Evolutionary conservation across 1,140 invertebrate species (phyloP).

Genomic region (Pogonomyrmex barbatus): DNA sequence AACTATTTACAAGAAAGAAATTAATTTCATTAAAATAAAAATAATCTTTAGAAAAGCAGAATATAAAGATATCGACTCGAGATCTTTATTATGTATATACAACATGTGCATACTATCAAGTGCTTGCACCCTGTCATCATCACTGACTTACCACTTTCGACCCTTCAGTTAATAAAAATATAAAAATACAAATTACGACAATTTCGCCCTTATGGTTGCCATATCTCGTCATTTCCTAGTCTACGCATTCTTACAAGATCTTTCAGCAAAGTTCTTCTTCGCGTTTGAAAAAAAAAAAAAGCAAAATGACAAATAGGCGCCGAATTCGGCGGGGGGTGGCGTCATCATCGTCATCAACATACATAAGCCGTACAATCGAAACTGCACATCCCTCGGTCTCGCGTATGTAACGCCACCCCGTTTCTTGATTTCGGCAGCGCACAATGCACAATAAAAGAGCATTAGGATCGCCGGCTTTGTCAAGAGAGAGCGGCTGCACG

Average conservation of each 20-base stretch:
- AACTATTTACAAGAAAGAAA: background rate
- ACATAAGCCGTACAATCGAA: conserved; percentile 51
- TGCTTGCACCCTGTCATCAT: background rate
- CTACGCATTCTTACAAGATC: background rate
- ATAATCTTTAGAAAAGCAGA: background rate
- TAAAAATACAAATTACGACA: background rate
- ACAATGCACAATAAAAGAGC: conserved; percentile 86
- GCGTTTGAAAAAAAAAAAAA: background rate
- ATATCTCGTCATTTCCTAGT: background rate
- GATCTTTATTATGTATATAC: background rate
- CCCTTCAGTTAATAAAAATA: background rate
- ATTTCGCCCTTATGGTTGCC: background rate
- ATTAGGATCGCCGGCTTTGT: conserved; percentile 85
- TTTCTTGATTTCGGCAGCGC: conserved; percentile 76
- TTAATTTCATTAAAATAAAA: background rate
- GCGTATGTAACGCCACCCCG: conserved; percentile 49
- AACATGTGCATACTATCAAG: background rate
- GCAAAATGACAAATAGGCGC: conserved; percentile 31
- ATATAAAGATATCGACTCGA: background rate
- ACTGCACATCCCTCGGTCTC: conserved; percentile 59
- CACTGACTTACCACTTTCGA: background rate
- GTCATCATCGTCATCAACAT: conserved; percentile 55
- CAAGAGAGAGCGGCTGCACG: conserved; percentile 80
- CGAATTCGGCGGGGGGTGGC: conserved; percentile 8
- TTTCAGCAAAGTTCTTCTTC: background rate